A percentile compares a stretch with the other conserved stretches of the same genome.
Evolutionary conservation across 1,140 invertebrate genomes (phyloP).

Genomic region (Drosophila watanabei): DNA sequence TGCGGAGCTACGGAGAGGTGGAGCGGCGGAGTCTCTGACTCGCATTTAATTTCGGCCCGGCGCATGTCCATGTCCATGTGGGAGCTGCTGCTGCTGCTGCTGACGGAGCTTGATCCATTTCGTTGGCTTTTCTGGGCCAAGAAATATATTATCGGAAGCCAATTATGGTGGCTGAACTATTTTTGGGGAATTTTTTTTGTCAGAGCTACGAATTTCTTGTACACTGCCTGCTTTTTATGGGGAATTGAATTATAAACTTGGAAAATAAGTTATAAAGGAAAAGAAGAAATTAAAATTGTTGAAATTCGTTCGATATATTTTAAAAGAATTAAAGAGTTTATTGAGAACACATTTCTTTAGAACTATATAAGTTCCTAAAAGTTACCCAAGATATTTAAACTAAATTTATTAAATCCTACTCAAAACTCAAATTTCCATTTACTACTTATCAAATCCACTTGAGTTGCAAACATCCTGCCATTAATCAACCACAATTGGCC

Average conservation of each 20-base stretch:
- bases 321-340: not conserved
- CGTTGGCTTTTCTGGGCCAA: slow-evolving; percentile 42
- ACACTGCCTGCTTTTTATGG: not conserved
- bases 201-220: not conserved
- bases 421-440: not conserved
- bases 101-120: slow-evolving; percentile 44
- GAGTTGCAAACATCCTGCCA: not conserved
- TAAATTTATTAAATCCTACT: not conserved
- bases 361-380: not conserved
- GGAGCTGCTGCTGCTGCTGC: slow-evolving; percentile 1
- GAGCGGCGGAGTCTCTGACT: slow-evolving; percentile 26
- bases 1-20: not conserved
- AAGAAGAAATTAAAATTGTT: not conserved
- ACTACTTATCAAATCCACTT: slow-evolving; percentile 1
- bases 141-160: slow-evolving; percentile 23
- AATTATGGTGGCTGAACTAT: slow-evolving; percentile 30
- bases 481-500: slow-evolving; percentile 12
- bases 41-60: slow-evolving; percentile 56
- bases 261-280: not conserved
- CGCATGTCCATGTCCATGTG: slow-evolving; percentile 52
- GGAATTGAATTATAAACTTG: not conserved
- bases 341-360: not conserved
- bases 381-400: not conserved
- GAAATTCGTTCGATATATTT: not conserved
- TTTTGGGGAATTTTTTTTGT: not conserved